Base-by-base conservation (phyloP, 2,888 invertebrate species). In the Pyrocoelia pectoralis region DNA sequence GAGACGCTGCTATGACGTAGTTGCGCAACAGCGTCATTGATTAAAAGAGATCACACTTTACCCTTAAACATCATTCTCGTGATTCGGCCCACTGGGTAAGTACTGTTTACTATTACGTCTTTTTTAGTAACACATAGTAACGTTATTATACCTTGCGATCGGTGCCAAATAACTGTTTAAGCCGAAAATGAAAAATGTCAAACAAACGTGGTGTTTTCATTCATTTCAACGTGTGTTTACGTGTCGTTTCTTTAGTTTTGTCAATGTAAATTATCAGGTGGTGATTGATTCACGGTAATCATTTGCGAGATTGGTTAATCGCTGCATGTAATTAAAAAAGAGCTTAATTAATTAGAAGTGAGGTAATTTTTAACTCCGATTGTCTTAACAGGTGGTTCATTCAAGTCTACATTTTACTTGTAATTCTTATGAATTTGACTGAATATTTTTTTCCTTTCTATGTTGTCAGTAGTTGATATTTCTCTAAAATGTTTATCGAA, bases 361-460 rank as follows among this genome's bases (percentile, higher is more conserved):
- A 24, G n/a, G 24, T 24, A 24, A 24, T 3, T 24, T 24, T 24
- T 24, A 24, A 24, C 24, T 5, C 66, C 68, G 69, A 69, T 66
- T 60, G 24, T 59, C 57, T 41, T 70, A 70, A 70, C 70, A 70
- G 70, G 70, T 70, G 70, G 70, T 70, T 70, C 70, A 70, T 70
- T 70, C 61, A 63, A 33, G 52, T 49, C 63, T 58, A 55, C 58
- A 58, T 58, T 63, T 63, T 58, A 58, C 63, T 58, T 17, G 58
- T 43, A 58, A 58, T 58, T 40, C 15, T 17, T 24, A 24, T 24
- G 24, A 38, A n/a, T n/a, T n/a, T n/a, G n/a, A n/a, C n/a, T n/a
- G n/a, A n/a, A n/a, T n/a, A n/a, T n/a, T n/a, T n/a, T n/a, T n/a
- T n/a, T n/a, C n/a, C n/a, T n/a, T n/a, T n/a, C n/a, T n/a, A n/a